A percentile compares a stretch with the other conserved stretches of the same genome.
Conservation (phyloP, 2,797 vertebrate genomes). For the Lepus townsendii region DNA sequence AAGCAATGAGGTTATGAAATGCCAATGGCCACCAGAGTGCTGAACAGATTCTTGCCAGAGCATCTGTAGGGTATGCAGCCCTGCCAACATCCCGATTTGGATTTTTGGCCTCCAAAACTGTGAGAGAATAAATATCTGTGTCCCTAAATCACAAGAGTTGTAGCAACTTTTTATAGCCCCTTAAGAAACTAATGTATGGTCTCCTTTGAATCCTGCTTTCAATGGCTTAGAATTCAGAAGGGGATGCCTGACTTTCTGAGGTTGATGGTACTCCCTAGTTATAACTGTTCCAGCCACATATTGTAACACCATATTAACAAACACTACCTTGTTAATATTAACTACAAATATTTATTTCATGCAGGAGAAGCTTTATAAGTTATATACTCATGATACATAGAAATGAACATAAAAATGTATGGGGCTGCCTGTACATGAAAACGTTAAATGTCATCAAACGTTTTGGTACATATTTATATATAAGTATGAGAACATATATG, state of each 20-base stretch:
- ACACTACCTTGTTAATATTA: neutral
- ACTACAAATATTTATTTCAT: neutral
- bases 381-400: neutral
- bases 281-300: neutral
- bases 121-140: neutral
- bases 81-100: neutral
- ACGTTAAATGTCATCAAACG: neutral
- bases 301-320: constrained; percentile 2
- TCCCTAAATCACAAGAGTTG: neutral
- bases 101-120: neutral
- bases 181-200: neutral
- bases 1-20: neutral
- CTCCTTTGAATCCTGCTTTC: neutral
- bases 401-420: neutral
- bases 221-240: neutral
- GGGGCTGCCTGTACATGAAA: neutral
- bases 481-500: neutral
- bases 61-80: neutral
- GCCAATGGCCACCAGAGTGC: neutral
- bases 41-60: neutral
- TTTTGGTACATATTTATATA: neutral
- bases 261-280: neutral
- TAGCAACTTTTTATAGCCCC: neutral
- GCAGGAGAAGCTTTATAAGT: neutral
- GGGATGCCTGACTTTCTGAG: neutral